A percentile compares a stretch with the other conserved stretches of the same genome.
These are phyloP conservation scores for Eonycteris spelaea DNA, from an alignment of 2,113 vertebrate genomes.

Conservation along the genomic window DNA sequence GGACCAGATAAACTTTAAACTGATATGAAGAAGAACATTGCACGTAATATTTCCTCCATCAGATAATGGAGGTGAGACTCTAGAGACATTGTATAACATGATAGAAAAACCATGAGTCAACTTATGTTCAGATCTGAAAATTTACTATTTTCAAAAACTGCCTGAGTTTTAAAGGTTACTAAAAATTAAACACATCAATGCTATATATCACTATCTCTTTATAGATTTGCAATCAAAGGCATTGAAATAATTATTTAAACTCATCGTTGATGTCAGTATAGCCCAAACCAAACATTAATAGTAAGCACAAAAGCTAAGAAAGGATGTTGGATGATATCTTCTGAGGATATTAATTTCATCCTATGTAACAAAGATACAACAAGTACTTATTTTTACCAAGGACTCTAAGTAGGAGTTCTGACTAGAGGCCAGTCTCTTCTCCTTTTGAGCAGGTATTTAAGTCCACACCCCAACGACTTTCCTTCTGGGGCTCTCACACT, in stretches of 20 bases:
- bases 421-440: background rate
- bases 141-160: background rate
- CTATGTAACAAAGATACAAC: background rate
- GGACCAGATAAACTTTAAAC: conserved; percentile 25
- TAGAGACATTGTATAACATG: background rate
- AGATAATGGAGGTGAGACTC: background rate
- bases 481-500: background rate
- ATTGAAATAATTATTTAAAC: background rate
- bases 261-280: background rate
- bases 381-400: background rate
- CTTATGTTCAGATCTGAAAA: background rate
- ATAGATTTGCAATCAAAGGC: background rate
- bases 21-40: background rate
- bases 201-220: background rate
- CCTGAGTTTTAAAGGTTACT: background rate
- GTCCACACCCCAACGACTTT: background rate
- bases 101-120: background rate
- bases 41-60: background rate
- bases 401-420: background rate
- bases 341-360: background rate
- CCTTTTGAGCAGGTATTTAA: background rate
- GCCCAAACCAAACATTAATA: background rate
- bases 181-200: background rate
- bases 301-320: background rate
- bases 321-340: background rate